Base-by-base conservation (phyloP, 1,140 invertebrate genomes). In the Plodia interpunctella region DNA sequence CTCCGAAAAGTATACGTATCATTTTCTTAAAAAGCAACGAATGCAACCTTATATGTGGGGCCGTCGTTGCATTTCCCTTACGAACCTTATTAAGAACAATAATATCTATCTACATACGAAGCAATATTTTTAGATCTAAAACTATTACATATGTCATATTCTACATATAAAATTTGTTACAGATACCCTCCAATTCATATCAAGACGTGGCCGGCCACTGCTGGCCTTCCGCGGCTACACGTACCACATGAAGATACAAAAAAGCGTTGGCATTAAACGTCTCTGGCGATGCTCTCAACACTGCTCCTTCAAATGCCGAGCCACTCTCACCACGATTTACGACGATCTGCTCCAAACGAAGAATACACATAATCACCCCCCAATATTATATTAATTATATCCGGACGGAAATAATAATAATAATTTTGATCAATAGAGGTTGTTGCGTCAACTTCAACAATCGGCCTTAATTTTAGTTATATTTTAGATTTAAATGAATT, bases 131-230 rank as follows among this genome's bases (percentile, higher is more conserved):
- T n/a, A n/a, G n/a, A n/a, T n/a, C n/a, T n/a, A n/a, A n/a, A n/a
- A n/a, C n/a, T n/a, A n/a, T n/a, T 38, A 11, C 8, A 38, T 5
- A 38, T 9, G 9, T 28, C 28, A 2, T 38, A 13, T 8, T 13
- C n/a, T n/a, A n/a, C 11, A 11, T 44, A 44, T 17, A n/a, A 10
- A 3, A 3, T 44, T 44, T 49, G 18, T 52, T 55, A 53, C 50
- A 62, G 63, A 56, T 8, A 3, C 18, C 4, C 54, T 67, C 2
- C 44, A 68, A 38, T 74, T 65, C 38, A 58, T 76, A 15, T 78
- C 78, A 0, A 69, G 65, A 19, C 64, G 63, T 30, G 79, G 79
- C 0, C 78, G 70, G 13, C 28, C 50, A 8, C 60, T 82, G 60
- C 60, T 82, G 0, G 60, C 59, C 8, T 64, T 74, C 21, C 38